These are phyloP conservation scores for Sebastolobus altivelis DNA, from an alignment of 2,797 vertebrate species.

Conservation along the genomic window DNA sequence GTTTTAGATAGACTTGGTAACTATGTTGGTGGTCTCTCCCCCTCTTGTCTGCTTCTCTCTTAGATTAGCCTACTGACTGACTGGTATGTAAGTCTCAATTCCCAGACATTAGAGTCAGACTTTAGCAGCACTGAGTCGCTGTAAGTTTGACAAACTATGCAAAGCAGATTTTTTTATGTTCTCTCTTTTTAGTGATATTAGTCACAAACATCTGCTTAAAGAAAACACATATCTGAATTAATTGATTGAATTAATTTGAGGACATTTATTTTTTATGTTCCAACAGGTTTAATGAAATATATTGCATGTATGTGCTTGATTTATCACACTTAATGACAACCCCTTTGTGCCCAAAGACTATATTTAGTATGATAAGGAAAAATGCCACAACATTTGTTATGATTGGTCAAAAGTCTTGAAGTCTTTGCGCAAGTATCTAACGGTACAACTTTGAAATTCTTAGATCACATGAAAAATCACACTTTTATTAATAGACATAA, in stretches of 20 bases:
- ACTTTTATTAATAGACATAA: no score
- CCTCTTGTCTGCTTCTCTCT: conserved; percentile 53
- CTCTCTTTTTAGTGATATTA: not conserved
- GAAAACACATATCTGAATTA: not conserved
- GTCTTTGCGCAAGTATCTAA: no score
- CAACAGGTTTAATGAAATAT: not conserved
- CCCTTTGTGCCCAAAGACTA: no score
- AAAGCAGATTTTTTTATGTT: not conserved
- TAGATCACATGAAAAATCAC: no score
- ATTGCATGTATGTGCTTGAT: no score
- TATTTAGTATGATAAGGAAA: no score
- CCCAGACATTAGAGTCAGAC: conserved; percentile 64
- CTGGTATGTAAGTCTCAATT: conserved; percentile 75
- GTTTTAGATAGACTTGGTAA: conserved; percentile 56
- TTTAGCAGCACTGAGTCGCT: not conserved
- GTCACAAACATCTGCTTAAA: not conserved
- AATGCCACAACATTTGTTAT: no score
- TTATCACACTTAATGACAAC: no score
- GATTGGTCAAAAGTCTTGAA: no score
- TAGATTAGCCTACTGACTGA: conserved; percentile 78
- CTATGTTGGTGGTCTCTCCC: conserved; percentile 76
- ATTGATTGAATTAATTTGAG: not conserved
- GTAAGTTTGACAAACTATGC: not conserved
- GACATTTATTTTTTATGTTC: not conserved
- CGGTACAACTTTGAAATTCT: no score